Evolutionary conservation across 2,888 invertebrate genomes (phyloP), one percentile per base, ranked within the genome.

Genomic region (Brachylomia viminalis): DNA sequence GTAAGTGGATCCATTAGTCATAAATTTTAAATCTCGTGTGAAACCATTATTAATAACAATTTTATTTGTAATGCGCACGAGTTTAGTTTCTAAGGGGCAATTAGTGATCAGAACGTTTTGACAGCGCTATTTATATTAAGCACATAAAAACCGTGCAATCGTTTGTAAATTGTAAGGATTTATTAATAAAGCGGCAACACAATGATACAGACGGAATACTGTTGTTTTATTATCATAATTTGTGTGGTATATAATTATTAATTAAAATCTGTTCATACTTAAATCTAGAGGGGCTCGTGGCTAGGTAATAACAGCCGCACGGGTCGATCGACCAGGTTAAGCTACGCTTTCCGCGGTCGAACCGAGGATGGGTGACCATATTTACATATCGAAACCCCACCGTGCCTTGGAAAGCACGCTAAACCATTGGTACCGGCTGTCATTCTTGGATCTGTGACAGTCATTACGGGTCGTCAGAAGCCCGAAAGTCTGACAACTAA

Each of bases 91-190:
- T 47, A 78, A 70, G 47, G 69, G 27, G 83, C 33, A 83, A 83
- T 80, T 78, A 80, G 54, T 56, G 65, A 59, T 59, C 38, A 47
- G 52, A 68, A 68, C 47, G 56, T 47, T 82, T 69, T 65, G 64
- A 77, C 54, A 65, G 64, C 54, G 47, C 67, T 82, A 66, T 82
- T 82, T 82, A 77, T 76, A 76, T 15, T 45, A 54, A 27, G 20
- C 23, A 45, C 45, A 54, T 42, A 75, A 75, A 77, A 76, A 66
- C 38, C 33, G 47, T 67, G 20, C 59, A 61, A 23, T 54, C 11
- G 42, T 67, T 42, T 56, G 49, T 79, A 77, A 77, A 77, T 75
- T 64, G 52, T 66, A 66, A n/a, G 10, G 45, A 56, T 62, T 74
- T 59, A 59, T 80, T 59, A 38, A 61, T 52, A 45, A 73, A 54